Evolutionary conservation across 2,888 invertebrate genomes (phyloP), one percentile per base, ranked within the genome.

Genomic region (Julus scanicus): DNA sequence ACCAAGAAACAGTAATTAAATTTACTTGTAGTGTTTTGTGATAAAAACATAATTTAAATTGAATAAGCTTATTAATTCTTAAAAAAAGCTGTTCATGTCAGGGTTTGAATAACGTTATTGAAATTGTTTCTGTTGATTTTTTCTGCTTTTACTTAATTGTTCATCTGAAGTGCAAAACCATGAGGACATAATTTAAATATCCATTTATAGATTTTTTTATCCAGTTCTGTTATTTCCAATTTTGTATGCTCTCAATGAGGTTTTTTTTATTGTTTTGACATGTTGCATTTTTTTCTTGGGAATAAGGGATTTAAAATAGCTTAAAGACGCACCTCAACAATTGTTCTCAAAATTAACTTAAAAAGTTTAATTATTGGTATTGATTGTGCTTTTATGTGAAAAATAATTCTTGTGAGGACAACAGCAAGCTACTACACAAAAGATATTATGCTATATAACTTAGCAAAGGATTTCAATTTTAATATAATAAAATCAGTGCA

Each of bases 121-220:
- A 53, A 53, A 15, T 53, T 53, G 53, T 53, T 53, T 44, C 44
- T 44, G 44, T 44, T 5, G 44, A 6, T 44, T 44, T 44, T 53
- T 63, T 63, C 17, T 63, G 11, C 17, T n/a, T 63, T 63, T 13
- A 17, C 63, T 63, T 63, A 63, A 63, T 63, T 63, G 63, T 63
- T 63, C n/a, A 17, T 15, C 63, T 17, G n/a, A 63, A 63, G 63
- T n/a, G 5, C 5, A n/a, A 63, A 63, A n/a, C 17, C 63, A 15
- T n/a, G 63, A n/a, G 13, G 63, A 17, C 63, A 63, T 63, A n/a
- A 63, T 63, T 63, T 63, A 63, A 63, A 63, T 63, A 63, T n/a
- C 63, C 17, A 63, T 63, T 63, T 63, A 63, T 63, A 17, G 63
- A n/a, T 53, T 63, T 63, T 63, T 63, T 63, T n/a, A 63, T 63